Base-by-base conservation (phyloP, 2,888 invertebrate genomes). In the Drosophila ezoana region DNA sequence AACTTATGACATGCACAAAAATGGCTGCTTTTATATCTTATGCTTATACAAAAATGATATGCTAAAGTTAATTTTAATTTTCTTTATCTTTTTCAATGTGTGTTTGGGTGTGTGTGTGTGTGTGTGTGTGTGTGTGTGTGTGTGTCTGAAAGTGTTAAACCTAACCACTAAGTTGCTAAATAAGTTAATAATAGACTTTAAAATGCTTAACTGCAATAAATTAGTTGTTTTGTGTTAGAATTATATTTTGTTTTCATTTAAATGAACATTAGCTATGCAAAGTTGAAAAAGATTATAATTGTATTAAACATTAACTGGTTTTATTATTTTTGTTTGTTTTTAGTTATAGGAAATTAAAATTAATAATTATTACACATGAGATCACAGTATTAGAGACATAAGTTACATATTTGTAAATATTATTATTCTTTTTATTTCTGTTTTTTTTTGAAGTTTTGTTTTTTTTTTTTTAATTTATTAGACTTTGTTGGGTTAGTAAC, bases 341-440 rank as follows among this genome's bases (percentile, higher is more conserved):
- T 78, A 82, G 79, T 87, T 85, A 60, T 68, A 82, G 64, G 86
- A 84, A 84, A 82, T 87, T 88, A 86, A 90, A 90, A 87, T 89
- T 87, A 89, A 83, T 87, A 89, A 86, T 90, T 90, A 91, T 91
- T 92, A 92, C 90, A 92, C 90, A 91, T 92, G 92, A 92, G 92
- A 92, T 92, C 92, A 92, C 92, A 92, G 92, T 91, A 92, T 92
- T 92, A 92, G 92, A 92, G 91, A 92, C 91, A 92, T 91, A 91
- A 90, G 90, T 91, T 90, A 80, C 80, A 77, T 76, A 80, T 88
- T 69, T 69, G 54, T 72, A 53, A 72, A 65, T 76, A 52, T 80
- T 66, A 65, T 61, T 28, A 8, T 28, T 28, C 8, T 72, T 62
- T 58, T 66, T 43, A 49, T 52, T 9, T 14, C 47, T 35, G 11